Conservation (phyloP, 2,797 vertebrate species). For the Microctenopoma lineatum region DNA sequence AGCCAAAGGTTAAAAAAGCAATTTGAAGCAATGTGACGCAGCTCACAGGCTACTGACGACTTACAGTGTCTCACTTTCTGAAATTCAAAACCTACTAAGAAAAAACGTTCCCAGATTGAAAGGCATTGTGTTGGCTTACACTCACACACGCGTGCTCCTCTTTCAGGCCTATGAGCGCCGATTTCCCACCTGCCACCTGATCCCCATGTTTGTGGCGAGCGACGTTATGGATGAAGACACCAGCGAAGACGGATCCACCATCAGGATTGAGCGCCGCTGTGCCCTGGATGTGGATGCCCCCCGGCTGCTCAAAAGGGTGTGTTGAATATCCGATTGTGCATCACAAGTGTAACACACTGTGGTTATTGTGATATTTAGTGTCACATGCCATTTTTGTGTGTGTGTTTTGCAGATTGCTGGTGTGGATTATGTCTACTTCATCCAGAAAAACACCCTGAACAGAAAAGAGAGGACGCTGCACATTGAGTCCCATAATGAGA, state of each 20-base stretch:
- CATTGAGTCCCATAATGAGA: constrained; percentile 97
- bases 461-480: constrained; percentile 92
- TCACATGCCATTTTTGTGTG: background rate
- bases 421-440: constrained; percentile 97
- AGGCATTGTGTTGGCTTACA: background rate
- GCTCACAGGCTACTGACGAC: background rate
- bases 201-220: constrained; percentile 98
- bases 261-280: constrained; percentile 91
- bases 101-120: background rate
- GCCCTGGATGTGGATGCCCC: constrained; percentile 98
- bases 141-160: background rate
- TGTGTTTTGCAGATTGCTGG: constrained; percentile 89
- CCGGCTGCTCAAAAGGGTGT: constrained; percentile 93
- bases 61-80: background rate
- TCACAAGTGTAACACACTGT: background rate
- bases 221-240: constrained; percentile 89
- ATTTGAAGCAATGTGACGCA: background rate
- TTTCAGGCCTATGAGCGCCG: constrained; percentile 94
- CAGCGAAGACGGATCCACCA: constrained; percentile 87
- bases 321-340: background rate
- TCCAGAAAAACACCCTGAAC: constrained; percentile 95
- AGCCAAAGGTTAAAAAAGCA: background rate
- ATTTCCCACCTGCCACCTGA: constrained; percentile 95
- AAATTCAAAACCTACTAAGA: constrained; percentile 8
- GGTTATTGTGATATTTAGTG: background rate